These are phyloP conservation scores for Zaprionus lineosus DNA, from an alignment of 2,888 invertebrate genomes.

Conservation along the genomic window DNA sequence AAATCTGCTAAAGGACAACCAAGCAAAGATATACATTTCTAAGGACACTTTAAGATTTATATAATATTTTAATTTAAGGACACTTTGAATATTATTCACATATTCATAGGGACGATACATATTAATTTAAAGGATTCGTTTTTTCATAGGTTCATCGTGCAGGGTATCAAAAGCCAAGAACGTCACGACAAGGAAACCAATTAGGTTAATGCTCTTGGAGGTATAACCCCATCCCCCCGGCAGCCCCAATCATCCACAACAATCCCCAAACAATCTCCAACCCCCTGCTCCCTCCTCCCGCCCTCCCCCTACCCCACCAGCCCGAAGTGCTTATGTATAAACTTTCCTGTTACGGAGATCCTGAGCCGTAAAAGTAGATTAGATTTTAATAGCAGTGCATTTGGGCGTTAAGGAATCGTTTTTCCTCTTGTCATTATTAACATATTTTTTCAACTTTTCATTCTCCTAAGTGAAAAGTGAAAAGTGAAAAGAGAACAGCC, in stretches of 20 bases:
- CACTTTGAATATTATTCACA: no score
- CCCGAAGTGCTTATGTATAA: conserved; percentile 23
- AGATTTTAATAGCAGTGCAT: conserved; percentile 46
- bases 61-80: no score
- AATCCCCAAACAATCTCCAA: no score
- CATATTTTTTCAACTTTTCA: conserved; percentile 13
- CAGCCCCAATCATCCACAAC: no score
- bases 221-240: no score
- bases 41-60: no score
- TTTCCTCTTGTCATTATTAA: conserved; percentile 8
- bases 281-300: no score
- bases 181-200: conserved; percentile 42
- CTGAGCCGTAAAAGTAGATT: conserved; percentile 35
- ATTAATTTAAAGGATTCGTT: background rate
- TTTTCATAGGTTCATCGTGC: background rate
- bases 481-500: conserved; percentile 1
- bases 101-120: no score
- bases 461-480: background rate
- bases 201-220: conserved; percentile 62
- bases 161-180: background rate
- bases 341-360: background rate
- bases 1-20: no score
- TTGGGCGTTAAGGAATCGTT: conserved; percentile 35
- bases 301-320: background rate
- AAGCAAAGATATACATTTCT: no score